Evolutionary conservation across 2,113 vertebrate genomes (phyloP).

Genomic region (Crotalus tigris): DNA sequence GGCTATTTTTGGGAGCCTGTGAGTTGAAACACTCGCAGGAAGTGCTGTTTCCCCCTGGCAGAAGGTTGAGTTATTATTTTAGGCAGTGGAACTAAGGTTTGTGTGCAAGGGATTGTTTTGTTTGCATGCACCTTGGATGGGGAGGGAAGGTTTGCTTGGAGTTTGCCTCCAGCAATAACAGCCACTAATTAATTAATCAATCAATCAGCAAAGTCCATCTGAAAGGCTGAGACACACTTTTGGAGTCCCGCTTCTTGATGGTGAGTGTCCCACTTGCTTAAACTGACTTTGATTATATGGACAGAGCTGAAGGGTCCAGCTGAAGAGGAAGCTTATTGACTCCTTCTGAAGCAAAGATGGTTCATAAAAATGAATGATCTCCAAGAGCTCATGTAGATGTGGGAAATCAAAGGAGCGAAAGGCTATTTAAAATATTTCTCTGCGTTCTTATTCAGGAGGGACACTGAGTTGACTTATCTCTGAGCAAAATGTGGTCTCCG

Average conservation of each 20-base stretch:
- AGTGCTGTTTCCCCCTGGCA: constrained; percentile 71
- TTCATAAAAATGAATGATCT: not conserved
- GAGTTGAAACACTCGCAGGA: constrained; percentile 76
- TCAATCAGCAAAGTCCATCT: not conserved
- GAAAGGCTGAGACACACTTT: fast-evolving
- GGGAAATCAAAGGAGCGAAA: not conserved
- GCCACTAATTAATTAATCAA: not conserved
- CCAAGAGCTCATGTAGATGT: not conserved
- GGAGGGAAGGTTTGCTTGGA: constrained; percentile 54
- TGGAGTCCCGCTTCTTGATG: not conserved
- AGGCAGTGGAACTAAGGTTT: constrained; percentile 74
- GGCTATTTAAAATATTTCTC: not conserved
- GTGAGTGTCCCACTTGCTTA: not conserved
- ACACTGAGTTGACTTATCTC: not conserved
- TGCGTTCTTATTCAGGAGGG: not conserved
- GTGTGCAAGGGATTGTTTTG: constrained; percentile 67
- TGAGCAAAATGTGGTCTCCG: not conserved
- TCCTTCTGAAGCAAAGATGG: not conserved
- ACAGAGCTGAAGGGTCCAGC: not conserved
- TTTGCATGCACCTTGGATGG: constrained; percentile 72
- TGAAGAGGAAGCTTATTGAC: not conserved
- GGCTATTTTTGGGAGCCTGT: constrained; percentile 80
- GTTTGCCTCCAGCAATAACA: constrained; percentile 46
- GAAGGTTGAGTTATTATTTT: constrained; percentile 79
- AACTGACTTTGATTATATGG: not conserved